Conservation (phyloP, 2,797 vertebrate genomes). For the Gymnopithys bicolor region DNA sequence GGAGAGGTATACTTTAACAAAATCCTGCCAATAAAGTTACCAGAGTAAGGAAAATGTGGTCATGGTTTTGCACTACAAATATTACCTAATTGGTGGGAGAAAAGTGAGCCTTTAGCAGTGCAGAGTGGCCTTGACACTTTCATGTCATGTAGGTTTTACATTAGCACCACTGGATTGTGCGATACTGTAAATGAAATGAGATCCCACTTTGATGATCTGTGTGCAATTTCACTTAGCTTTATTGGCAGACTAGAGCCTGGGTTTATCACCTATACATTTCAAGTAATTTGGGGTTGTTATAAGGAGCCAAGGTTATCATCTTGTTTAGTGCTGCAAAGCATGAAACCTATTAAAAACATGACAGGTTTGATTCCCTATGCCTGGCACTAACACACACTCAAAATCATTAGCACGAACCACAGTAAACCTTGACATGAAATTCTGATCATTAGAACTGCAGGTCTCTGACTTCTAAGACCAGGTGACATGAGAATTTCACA, state of each 20-base stretch:
- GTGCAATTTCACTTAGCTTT: slow-evolving; percentile 67
- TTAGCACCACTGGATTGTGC: slow-evolving; percentile 71
- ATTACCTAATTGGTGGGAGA: slow-evolving; percentile 69
- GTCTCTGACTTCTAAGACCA: neutral
- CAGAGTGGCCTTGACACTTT: slow-evolving; percentile 69
- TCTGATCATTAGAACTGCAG: neutral
- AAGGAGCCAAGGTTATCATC: slow-evolving; percentile 70
- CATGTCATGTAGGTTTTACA: slow-evolving; percentile 70
- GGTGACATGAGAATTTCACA: slow-evolving; percentile 2
- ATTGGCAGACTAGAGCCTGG: slow-evolving; percentile 64
- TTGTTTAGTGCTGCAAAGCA: slow-evolving; percentile 70
- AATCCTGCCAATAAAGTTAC: slow-evolving; percentile 41
- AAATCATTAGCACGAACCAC: slow-evolving; percentile 47
- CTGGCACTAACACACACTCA: slow-evolving; percentile 35
- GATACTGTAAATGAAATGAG: slow-evolving; percentile 77
- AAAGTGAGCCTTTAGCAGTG: slow-evolving; percentile 73
- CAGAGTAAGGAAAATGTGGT: slow-evolving; percentile 49
- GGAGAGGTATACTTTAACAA: slow-evolving; percentile 9
- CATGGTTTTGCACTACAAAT: slow-evolving; percentile 59
- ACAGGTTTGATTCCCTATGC: slow-evolving; percentile 64
- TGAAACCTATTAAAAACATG: slow-evolving; percentile 75
- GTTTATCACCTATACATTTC: slow-evolving; percentile 75
- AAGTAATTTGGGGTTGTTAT: slow-evolving; percentile 72
- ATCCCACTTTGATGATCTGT: slow-evolving; percentile 73
- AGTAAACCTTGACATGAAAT: slow-evolving; percentile 24